Conservation (phyloP, 2,888 invertebrate genomes). For the Meloe dianella region DNA sequence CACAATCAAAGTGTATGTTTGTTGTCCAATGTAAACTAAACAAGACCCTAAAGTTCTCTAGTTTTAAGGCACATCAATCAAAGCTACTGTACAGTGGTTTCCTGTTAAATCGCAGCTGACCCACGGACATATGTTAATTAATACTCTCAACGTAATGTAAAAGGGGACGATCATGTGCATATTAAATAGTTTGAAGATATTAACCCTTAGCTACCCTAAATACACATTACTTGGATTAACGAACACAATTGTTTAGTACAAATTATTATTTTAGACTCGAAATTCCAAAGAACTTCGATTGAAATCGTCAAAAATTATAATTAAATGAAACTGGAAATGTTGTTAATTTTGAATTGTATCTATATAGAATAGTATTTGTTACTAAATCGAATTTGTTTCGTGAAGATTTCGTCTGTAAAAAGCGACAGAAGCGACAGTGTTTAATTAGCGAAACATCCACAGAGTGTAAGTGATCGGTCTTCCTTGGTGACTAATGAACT, state of each 20-base stretch:
- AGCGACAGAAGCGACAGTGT: constrained; percentile 49
- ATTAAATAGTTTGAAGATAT: constrained; percentile 39
- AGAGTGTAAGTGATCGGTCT: constrained; percentile 57
- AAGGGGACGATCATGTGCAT: constrained; percentile 38
- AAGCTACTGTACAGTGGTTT: constrained; percentile 34
- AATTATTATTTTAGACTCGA: constrained; percentile 20
- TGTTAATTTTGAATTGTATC: background rate
- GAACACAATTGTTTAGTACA: constrained; percentile 16
- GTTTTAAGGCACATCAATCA: constrained; percentile 46
- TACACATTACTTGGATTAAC: constrained; percentile 23
- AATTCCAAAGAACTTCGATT: background rate
- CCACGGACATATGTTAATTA: constrained; percentile 45
- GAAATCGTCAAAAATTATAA: background rate
- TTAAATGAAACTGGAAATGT: background rate
- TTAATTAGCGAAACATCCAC: constrained; percentile 58
- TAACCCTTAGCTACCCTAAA: constrained; percentile 40
- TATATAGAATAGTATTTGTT: background rate
- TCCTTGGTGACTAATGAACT: constrained; percentile 61
- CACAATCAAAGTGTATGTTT: background rate
- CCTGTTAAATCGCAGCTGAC: constrained; percentile 44
- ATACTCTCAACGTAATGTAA: constrained; percentile 28
- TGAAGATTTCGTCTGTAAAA: constrained; percentile 2
- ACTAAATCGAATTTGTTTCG: constrained; percentile 22
- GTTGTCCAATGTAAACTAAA: constrained; percentile 35
- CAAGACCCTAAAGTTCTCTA: constrained; percentile 43